Percentiles rank a stretch among this genome's conserved stretches.
Evolutionary conservation across 2,113 vertebrate species (phyloP).

Genomic region (Acrocephalus arundinaceus): DNA sequence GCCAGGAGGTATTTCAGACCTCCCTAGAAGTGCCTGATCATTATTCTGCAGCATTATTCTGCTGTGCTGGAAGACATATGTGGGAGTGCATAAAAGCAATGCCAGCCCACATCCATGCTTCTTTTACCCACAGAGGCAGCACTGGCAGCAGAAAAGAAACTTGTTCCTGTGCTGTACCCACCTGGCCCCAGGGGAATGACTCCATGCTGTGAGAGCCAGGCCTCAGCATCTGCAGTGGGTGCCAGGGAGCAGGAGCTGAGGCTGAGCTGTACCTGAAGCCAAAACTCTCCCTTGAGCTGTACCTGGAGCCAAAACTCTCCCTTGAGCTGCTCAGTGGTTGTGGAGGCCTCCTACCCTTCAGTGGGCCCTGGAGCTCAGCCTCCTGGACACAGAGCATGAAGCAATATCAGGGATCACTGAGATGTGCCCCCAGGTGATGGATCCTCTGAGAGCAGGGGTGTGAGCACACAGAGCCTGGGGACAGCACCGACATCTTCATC

Average conservation of each 20-base stretch:
- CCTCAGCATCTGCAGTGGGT: neutral
- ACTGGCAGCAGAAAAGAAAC: neutral
- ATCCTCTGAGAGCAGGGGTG: neutral
- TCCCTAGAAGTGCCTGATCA: neutral
- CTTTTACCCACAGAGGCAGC: neutral
- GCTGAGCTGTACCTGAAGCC: neutral
- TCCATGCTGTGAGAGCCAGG: neutral
- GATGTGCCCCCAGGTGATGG: neutral
- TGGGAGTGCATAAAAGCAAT: neutral
- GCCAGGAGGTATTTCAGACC: neutral
- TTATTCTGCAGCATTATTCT: neutral
- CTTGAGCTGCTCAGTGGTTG: neutral
- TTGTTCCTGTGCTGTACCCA: neutral
- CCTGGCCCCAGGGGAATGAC: neutral
- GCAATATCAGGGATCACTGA: neutral
- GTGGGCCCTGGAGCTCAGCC: neutral
- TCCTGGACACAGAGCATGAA: neutral
- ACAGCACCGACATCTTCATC: neutral
- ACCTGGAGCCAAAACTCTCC: neutral
- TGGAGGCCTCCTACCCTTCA: neutral
- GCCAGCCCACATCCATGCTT: neutral
- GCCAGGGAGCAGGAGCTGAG: neutral
- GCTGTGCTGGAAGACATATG: neutral
- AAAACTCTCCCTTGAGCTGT: neutral
- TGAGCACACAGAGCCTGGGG: neutral